Evolutionary conservation across 2,113 vertebrate species (phyloP).

Genomic region (Odocoileus virginianus): DNA sequence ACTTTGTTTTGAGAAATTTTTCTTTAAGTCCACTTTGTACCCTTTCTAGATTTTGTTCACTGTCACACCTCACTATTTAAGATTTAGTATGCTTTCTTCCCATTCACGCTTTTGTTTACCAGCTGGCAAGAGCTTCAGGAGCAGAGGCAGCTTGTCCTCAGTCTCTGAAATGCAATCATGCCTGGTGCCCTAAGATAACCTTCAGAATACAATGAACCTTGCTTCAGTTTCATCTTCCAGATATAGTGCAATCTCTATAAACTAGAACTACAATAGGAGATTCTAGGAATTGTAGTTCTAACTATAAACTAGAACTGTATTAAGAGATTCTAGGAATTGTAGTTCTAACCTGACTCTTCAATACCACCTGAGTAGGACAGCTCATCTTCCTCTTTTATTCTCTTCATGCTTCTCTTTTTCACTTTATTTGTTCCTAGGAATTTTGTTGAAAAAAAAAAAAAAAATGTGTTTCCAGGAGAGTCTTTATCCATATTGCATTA

Average conservation of each 20-base stretch:
- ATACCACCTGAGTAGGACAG: background rate
- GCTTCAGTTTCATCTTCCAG: background rate
- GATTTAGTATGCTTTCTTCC: background rate
- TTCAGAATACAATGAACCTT: too few relatives aligned
- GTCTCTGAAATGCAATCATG: too few relatives aligned
- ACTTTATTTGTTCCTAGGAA: background rate
- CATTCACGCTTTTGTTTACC: background rate
- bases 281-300: background rate
- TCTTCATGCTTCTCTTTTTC: background rate
- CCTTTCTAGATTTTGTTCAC: background rate
- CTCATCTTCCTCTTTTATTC: background rate
- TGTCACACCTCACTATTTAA: background rate
- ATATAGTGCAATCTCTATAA: background rate
- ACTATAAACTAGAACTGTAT: background rate
- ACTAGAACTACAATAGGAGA: background rate
- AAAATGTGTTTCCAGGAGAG: background rate
- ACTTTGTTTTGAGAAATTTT: background rate
- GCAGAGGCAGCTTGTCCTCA: background rate
- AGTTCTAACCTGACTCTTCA: background rate
- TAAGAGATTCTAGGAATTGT: background rate
- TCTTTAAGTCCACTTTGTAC: background rate
- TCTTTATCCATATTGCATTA: background rate
- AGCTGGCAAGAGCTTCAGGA: background rate
- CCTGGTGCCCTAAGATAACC: background rate
- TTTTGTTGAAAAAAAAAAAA: background rate